Base-by-base conservation (phyloP, 1,140 invertebrate species). In the Trachymyrmex septentrionalis region DNA sequence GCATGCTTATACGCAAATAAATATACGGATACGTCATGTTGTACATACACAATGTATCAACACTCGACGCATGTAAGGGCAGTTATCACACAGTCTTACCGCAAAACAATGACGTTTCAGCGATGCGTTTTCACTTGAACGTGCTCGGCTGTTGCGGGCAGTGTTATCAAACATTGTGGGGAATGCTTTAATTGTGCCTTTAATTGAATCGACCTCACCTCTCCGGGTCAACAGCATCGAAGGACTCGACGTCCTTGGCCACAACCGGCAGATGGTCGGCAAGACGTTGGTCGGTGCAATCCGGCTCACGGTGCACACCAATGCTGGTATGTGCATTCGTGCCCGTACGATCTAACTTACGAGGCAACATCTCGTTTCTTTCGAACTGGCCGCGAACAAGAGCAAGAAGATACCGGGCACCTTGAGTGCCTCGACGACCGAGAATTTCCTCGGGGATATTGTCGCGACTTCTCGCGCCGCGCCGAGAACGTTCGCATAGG, bases 241-340 rank as follows among this genome's bases (percentile, higher is more conserved):
- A 76, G 80, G 75, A 90, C 92, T 84, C 84, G 91, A 86, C 88
- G 92, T 88, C 92, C 92, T 93, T 93, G 92, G 92, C 73, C 87
- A 88, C 72, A 85, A 88, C 71, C 88, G 91, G 92, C 92, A 93
- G 92, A 93, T 92, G 92, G 91, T 88, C 86, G 81, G 86, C 82
- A 90, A 90, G 86, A 88, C 78, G 77, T 71, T 64, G 78, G 67
- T 66, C 71, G 57, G 86, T 75, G 85, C 71, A 87, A 69, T 66
- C 80, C 80, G 88, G 71, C 81, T 80, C 38, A 21, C 48, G 57
- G 27, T 67, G 75, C 85, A 63, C 73, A 87, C 71, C 71, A 85
- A 77, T 73, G 73, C 50, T 80, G 85, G 77, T 78, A 90, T 76
- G 87, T 84, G 81, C 80, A 80, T 84, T 88, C 67, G 80, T 57